phyloP scores from a whole-genome alignment of 1,140 invertebrate genomes.

The Calliphora vicina region DNA sequence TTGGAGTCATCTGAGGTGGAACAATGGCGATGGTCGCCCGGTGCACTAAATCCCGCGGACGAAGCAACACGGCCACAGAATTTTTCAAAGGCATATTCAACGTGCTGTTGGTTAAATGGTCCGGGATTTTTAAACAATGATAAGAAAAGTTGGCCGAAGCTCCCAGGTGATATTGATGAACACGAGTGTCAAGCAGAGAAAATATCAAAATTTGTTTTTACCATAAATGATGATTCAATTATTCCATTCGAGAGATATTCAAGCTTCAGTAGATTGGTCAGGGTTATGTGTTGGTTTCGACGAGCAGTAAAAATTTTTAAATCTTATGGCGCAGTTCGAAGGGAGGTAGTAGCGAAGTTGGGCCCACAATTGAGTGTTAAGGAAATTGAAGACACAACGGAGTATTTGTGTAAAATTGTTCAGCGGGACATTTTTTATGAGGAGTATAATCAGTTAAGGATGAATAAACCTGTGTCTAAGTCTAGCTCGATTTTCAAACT shows the following conservation, averaged over 20 bases:
- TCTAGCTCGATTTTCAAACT: not conserved
- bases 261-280: not conserved
- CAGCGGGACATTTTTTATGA: not conserved
- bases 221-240: too few relatives aligned
- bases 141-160: not conserved
- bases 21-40: slow-evolving; percentile 4
- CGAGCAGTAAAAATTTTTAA: not conserved
- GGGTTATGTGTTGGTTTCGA: not conserved
- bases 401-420: not conserved
- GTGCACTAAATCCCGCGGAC: slow-evolving; percentile 49
- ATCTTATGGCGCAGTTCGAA: not conserved
- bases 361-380: not conserved
- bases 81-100: not conserved
- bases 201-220: not conserved
- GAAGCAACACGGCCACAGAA: slow-evolving; percentile 39
- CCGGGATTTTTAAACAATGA: not conserved
- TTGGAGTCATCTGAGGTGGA: slow-evolving; percentile 38
- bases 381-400: not conserved
- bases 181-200: not conserved
- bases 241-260: not conserved
- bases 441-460: not conserved
- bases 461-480: not conserved
- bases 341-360: not conserved
- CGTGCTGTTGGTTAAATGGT: not conserved
- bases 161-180: not conserved